A percentile compares a stretch with the other conserved stretches of the same genome.
Evolutionary conservation across 2,888 invertebrate species (phyloP).

Genomic region (Drosophila kokeensis): DNA sequence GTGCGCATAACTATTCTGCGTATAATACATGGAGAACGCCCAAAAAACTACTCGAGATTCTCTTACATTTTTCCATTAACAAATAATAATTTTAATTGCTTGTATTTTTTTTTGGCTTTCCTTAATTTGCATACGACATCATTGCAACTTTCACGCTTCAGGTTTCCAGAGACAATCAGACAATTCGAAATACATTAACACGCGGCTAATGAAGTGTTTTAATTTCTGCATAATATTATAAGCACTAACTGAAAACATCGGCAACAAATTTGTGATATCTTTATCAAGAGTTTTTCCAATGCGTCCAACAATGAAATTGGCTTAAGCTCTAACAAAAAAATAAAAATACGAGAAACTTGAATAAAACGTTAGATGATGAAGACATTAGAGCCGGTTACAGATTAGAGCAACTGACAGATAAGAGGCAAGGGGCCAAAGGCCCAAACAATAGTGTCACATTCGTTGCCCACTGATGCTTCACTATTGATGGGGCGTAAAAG

Average conservation of each 20-base stretch:
- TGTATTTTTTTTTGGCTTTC: slow-evolving; percentile 6
- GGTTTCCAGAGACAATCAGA: not conserved
- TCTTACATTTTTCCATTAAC: not conserved
- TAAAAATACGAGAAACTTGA: slow-evolving; percentile 14
- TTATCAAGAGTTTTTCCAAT: slow-evolving; percentile 32
- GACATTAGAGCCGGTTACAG: slow-evolving; percentile 58
- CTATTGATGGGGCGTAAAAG: slow-evolving; percentile 37
- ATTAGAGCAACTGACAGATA: slow-evolving; percentile 33
- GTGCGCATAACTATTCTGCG: not conserved
- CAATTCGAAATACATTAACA: slow-evolving; percentile 56
- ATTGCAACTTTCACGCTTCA: slow-evolving; percentile 69
- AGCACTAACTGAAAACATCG: slow-evolving; percentile 41
- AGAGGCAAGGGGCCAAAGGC: slow-evolving; percentile 29
- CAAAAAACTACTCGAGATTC: not conserved
- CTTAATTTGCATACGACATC: slow-evolving; percentile 17
- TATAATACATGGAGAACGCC: not conserved
- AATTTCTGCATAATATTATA: slow-evolving; percentile 60
- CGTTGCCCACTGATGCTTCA: slow-evolving; percentile 49
- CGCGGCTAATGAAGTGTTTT: slow-evolving; percentile 72
- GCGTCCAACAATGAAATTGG: slow-evolving; percentile 46
- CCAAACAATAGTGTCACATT: slow-evolving; percentile 68
- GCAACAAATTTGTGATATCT: slow-evolving; percentile 59
- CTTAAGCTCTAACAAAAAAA: slow-evolving; percentile 13
- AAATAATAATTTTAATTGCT: not conserved
- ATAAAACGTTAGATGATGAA: slow-evolving; percentile 49